Evolutionary conservation across 2,888 invertebrate species (phyloP), one percentile per base, ranked within the genome.

Genomic region (Catocala sponsa): DNA sequence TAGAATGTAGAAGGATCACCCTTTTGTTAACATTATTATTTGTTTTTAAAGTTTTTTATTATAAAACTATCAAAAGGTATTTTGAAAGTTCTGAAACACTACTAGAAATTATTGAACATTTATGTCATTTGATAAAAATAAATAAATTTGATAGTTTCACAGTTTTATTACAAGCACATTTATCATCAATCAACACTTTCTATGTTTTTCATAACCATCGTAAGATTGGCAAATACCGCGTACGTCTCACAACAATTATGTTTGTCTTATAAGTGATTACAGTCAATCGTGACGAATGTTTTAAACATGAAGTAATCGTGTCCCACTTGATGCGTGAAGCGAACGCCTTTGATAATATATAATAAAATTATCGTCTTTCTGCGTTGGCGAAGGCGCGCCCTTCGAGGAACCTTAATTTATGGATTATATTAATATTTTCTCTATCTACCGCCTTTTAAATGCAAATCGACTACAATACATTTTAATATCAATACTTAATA

Each of bases 351-450:
- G 60, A 43, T 50, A n/a, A n/a, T n/a, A n/a, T n/a, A 43, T 65
- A 59, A 74, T 68, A 68, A 68, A 42, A 42, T 42, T 5, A 42
- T n/a, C 11, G 42, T 42, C n/a, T 5, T 10, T 10, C 11, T 5
- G 42, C 35, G 6, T 1, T 9, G 7, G 9, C 6, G 35, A 6
- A 6, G 6, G 35, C 35, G 35, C 35, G 10, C 12, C 48, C 52
- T 65, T 72, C 62, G 49, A 49, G 49, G 46, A 63, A 56, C 48
- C 35, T 48, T 68, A 59, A 74, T 66, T 64, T 72, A 71, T 72
- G 57, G 63, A 66, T 63, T 61, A 51, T 46, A 62, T 60, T 59
- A 56, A 51, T 70, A 63, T 61, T 65, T 64, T 44, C n/a, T 61
- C 38, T 47, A 42, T 25, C 41, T 59, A 52, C 42, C 55, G 53